Percentiles rank a stretch among this genome's conserved stretches.
Conservation (phyloP, 1,140 invertebrate genomes). For the Anadara kagoshimensis region DNA sequence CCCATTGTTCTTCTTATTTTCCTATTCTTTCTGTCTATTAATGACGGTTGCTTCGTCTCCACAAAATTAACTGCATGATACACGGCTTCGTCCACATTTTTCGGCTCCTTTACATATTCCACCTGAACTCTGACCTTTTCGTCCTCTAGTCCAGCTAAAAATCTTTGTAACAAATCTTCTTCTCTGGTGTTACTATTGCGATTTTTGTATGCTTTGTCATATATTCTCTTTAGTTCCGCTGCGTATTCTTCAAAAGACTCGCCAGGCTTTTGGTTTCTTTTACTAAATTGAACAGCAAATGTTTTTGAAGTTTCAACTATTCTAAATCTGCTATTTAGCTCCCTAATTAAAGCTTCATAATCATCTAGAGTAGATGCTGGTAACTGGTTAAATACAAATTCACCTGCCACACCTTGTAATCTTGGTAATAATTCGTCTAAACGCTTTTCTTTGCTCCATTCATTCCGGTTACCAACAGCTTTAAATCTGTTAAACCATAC, state of each 20-base stretch:
- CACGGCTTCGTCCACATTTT: conserved; percentile 28
- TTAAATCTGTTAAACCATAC: conserved; percentile 33
- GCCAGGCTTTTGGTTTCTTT: conserved; percentile 19
- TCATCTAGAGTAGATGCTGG: neutral
- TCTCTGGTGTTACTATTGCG: conserved; percentile 12
- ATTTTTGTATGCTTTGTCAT: conserved; percentile 24
- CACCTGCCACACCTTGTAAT: conserved; percentile 33
- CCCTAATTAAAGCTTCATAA: conserved; percentile 25
- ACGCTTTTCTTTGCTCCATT: conserved; percentile 18
- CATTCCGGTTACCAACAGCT: conserved; percentile 20
- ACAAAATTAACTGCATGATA: conserved; percentile 16
- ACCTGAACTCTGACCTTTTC: conserved; percentile 32
- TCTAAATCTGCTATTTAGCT: conserved; percentile 32
- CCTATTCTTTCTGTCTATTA: neutral
- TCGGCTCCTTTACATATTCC: conserved; percentile 19
- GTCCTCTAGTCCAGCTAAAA: conserved; percentile 22
- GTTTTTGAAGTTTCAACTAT: conserved; percentile 32
- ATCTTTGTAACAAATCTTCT: conserved; percentile 33
- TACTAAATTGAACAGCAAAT: conserved; percentile 29
- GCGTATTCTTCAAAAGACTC: conserved; percentile 36
- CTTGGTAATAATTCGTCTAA: conserved; percentile 32
- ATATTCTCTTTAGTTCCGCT: conserved; percentile 31
- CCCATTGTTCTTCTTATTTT: neutral
- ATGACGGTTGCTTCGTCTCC: conserved; percentile 21
- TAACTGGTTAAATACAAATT: conserved; percentile 40